phyloP scores from a whole-genome alignment of 2,797 vertebrate genomes.

The Poliocrania exsul region DNA sequence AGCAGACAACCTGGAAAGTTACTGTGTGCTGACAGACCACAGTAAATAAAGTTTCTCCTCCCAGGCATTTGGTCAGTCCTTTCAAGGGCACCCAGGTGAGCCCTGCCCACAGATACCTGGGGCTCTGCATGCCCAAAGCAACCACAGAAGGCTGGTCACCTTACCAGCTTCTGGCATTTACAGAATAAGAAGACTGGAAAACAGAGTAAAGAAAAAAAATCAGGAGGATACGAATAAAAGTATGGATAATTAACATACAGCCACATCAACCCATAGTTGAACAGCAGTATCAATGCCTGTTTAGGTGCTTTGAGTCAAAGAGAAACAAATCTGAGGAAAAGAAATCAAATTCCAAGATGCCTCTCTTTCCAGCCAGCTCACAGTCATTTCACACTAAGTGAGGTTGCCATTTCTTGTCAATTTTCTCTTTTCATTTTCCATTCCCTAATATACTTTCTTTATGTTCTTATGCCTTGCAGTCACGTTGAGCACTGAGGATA shows the following conservation, averaged over 20 bases:
- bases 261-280: not conserved
- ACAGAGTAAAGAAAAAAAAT: not conserved
- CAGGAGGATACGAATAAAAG: not conserved
- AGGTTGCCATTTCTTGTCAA: not conserved
- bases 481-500: not conserved
- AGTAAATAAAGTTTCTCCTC: not conserved
- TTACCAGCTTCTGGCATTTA: not conserved
- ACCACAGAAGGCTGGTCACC: not conserved
- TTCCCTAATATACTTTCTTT: not conserved
- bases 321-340: not conserved
- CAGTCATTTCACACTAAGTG: not conserved
- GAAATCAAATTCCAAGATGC: not conserved
- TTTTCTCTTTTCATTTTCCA: not conserved
- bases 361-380: not conserved
- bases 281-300: not conserved
- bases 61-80: not conserved
- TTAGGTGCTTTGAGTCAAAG: not conserved
- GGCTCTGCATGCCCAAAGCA: not conserved
- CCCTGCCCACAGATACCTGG: accelerated
- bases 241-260: not conserved
- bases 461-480: not conserved
- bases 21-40: not conserved
- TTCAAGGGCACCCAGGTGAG: not conserved
- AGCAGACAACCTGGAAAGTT: not conserved
- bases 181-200: not conserved